These are phyloP conservation scores for Amphipyra berbera DNA, from an alignment of 2,888 invertebrate genomes.

Conservation along the genomic window DNA sequence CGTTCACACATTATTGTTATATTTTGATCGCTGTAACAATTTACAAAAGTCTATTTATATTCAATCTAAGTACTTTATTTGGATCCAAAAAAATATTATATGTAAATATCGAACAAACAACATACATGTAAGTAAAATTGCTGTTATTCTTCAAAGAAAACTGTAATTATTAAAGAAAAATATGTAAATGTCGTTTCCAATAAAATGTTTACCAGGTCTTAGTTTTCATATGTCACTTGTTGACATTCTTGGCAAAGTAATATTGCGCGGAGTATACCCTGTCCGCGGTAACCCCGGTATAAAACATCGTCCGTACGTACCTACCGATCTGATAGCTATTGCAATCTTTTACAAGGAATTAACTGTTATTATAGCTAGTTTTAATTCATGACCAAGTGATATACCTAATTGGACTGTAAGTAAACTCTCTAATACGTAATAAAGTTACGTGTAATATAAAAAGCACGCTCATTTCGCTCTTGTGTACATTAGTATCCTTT, in stretches of 20 bases:
- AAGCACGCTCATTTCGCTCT: slow-evolving; percentile 12
- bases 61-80: too few species aligned
- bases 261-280: slow-evolving; percentile 13
- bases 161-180: slow-evolving; percentile 4
- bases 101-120: slow-evolving; percentile 29
- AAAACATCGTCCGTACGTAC: slow-evolving; percentile 17
- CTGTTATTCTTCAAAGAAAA: slow-evolving; percentile 12
- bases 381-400: slow-evolving; percentile 58
- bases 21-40: slow-evolving; percentile 14
- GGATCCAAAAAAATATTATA: not conserved
- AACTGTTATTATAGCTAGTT: slow-evolving; percentile 39
- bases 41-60: not conserved
- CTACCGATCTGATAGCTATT: slow-evolving; percentile 24
- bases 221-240: slow-evolving; percentile 44
- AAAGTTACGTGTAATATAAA: slow-evolving; percentile 14
- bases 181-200: not conserved
- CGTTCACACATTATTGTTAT: slow-evolving; percentile 13
- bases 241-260: slow-evolving; percentile 24
- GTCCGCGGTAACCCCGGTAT: slow-evolving; percentile 4
- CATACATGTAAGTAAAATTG: slow-evolving; percentile 4
- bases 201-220: slow-evolving; percentile 17
- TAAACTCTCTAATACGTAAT: slow-evolving; percentile 50
- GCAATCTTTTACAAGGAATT: slow-evolving; percentile 39
- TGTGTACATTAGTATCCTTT: not conserved
- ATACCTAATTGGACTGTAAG: slow-evolving; percentile 46